Base-by-base conservation (phyloP, 2,888 invertebrate species). In the Pyrrhosoma nymphula region DNA sequence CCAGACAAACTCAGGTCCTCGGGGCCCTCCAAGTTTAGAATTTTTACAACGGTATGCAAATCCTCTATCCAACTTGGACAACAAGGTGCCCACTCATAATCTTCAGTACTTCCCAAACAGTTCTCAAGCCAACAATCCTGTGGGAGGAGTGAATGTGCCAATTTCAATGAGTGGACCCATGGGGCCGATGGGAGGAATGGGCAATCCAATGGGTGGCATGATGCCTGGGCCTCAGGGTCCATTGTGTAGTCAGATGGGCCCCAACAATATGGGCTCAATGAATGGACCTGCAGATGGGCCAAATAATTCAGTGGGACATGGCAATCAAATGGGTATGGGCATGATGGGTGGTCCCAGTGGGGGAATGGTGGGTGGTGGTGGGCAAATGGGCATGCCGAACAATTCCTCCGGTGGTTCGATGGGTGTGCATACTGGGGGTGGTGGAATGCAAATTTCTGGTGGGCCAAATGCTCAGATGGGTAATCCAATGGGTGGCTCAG, bases 21-120 rank as follows among this genome's bases (percentile, higher is more conserved):
- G 99, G 90, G 98, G 98, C 20, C 99, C 99, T 12, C 99, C 99
- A 88, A 98, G 99, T 97, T 97, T 99, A 96, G 99, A 99, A 96
- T 99, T 99, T 97, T 97, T 99, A 95, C 99, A 99, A 96, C 98
- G 99, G 95, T 99, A 98, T 96, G 98, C 99, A 39, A 98, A 98
- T 97, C 99, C 99, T 0, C 98, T 98, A 97, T 98, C 98, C 95
- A 98, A 97, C 96, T 97, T 98, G 96, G 98, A 98, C 95, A 97
- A 97, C n/a, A 98, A 98, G 97, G 98, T 98, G 97, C 98, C 97
- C 63, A 98, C 97, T 96, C 98, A 98, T 96, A 98, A 98, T 96
- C 97, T 98, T 96, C 98, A 98, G 96, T 98, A 98, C 97, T 98
- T 98, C 97, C 98, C 98, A 6, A 97, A 97, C 96, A 97, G 98